Conservation (phyloP, 2,797 vertebrate genomes). For the Leptoclinus maculatus region DNA sequence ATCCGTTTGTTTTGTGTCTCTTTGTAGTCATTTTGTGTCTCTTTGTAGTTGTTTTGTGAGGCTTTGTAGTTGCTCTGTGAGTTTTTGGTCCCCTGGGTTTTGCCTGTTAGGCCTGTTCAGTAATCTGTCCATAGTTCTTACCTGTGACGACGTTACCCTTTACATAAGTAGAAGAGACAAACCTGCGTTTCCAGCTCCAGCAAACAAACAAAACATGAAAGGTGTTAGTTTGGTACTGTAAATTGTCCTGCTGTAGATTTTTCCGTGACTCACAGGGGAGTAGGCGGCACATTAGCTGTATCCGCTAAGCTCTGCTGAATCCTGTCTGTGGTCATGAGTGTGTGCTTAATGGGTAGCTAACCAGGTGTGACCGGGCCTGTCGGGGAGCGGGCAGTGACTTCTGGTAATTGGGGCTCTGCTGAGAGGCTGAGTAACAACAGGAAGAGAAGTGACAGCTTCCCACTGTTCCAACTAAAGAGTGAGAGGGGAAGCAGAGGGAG, state of each 20-base stretch:
- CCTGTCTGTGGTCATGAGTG: conserved; percentile 43
- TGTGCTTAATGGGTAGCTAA: conserved; percentile 52
- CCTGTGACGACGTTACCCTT: too few species aligned
- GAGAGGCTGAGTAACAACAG: conserved; percentile 66
- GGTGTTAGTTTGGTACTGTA: not conserved
- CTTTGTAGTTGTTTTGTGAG: too few species aligned
- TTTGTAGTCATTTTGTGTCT: too few species aligned
- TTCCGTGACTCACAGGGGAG: conserved; percentile 27
- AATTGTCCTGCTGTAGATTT: not conserved
- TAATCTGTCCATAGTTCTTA: too few species aligned
- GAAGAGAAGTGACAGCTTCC: conserved; percentile 70
- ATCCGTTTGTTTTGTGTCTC: too few species aligned
- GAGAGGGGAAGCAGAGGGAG: conserved; percentile 27
- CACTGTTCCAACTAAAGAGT: conserved; percentile 14
- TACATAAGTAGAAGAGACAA: not conserved
- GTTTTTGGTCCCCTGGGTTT: too few species aligned
- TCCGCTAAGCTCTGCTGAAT: conserved; percentile 46
- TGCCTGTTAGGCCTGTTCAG: too few species aligned
- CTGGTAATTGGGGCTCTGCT: conserved; percentile 73
- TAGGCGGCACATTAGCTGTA: conserved; percentile 46
- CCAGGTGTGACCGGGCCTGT: conserved; percentile 55
- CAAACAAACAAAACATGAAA: not conserved
- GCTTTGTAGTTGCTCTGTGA: too few species aligned
- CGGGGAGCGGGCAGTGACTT: conserved; percentile 39
- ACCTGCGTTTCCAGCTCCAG: not conserved